Base-by-base conservation (phyloP, 2,888 invertebrate species). In the Clunio marinus region DNA sequence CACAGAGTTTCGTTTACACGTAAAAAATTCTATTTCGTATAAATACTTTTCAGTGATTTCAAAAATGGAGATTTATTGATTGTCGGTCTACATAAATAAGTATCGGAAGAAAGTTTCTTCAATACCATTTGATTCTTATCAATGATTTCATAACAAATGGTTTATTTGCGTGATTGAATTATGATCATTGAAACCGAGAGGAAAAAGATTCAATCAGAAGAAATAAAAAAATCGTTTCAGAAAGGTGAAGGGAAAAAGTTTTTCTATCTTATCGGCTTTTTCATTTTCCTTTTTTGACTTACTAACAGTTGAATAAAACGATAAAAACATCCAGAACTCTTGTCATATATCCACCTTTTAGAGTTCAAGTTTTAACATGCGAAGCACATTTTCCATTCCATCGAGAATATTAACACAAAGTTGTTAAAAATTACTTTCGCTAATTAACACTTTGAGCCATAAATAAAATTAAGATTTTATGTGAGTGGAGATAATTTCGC, bases 111-210 rank as follows among this genome's bases (percentile, higher is more conserved):
- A n/a, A 51, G 51, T 51, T 32, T 13, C 51, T 22, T 51, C 51
- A 17, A 8, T 13, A 51, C 51, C 22, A 22, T 22, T 51, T 17
- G 51, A 57, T 57, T 57, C 25, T 57, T n/a, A n/a, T 2, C 13
- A 24, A 27, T 13, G 25, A 15, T 24, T 57, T 27, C 20, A 20
- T 51, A 55, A 65, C 65, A 66, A 66, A 66, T 46, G 66, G 66
- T 51, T 66, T 66, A 66, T 66, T 67, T 67, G 57, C 67, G 57
- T 67, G 67, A 67, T 67, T 67, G 67, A 67, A 57, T 67, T 67
- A 67, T 51, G 67, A 67, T 51, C 51, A 22, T 32, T 32, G 2
- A 13, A 17, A 51, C 7, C 32, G 32, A 32, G 15, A 41, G 7
- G 51, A 22, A 51, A 51, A 8, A 20, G 51, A 7, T 51, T 17